Evolutionary conservation across 1,140 invertebrate genomes (phyloP).

Genomic region (Paraescarpia echinospica): DNA sequence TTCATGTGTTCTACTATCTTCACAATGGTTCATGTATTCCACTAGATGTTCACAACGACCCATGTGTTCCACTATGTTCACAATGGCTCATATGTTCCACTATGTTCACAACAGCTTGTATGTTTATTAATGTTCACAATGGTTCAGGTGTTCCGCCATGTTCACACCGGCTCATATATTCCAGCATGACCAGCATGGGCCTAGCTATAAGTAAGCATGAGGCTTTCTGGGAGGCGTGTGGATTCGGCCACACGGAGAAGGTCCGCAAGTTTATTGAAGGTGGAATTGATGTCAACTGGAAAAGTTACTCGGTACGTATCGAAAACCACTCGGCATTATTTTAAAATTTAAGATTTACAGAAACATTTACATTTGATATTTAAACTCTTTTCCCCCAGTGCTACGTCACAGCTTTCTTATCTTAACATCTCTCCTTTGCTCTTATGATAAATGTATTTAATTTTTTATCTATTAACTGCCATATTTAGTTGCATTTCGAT

Average conservation of each 20-base stretch:
- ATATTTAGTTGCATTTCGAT: no score
- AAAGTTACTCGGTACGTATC: conserved; percentile 54
- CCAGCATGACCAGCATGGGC: conserved; percentile 43
- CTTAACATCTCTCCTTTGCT: no score
- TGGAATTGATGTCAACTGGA: conserved; percentile 58
- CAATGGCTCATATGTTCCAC: no score
- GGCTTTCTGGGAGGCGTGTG: conserved; percentile 58
- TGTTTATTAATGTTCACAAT: no score
- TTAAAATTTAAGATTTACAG: background rate
- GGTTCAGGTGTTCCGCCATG: no score
- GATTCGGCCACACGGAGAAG: conserved; percentile 50
- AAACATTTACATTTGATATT: background rate
- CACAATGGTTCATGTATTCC: background rate
- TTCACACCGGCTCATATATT: background rate
- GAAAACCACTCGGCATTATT: background rate
- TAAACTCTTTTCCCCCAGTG: no score
- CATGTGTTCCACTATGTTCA: no score
- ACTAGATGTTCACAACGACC: no score
- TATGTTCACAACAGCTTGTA: background rate
- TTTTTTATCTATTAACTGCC: no score
- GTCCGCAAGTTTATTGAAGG: conserved; percentile 51
- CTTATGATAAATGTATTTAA: no score
- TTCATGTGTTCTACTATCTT: background rate
- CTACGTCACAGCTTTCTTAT: no score
- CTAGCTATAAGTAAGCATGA: conserved; percentile 62